A percentile compares a stretch with the other conserved stretches of the same genome.
Conservation (phyloP, 2,797 vertebrate species). For the Diplodus puntazzo region DNA sequence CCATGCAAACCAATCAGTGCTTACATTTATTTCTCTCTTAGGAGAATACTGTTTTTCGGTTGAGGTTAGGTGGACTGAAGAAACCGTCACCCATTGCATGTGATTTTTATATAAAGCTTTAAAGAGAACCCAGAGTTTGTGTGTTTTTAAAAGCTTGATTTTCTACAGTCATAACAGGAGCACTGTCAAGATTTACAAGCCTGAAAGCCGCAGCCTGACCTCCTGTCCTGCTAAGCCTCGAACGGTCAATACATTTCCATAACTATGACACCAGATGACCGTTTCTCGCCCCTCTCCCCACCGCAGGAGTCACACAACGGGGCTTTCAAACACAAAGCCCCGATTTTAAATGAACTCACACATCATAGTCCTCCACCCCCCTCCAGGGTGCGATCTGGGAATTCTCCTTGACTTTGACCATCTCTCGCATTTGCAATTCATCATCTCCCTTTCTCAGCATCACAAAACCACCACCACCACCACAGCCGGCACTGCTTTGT, state of each 20-base stretch:
- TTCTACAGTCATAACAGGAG: conserved; percentile 29
- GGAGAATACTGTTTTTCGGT: conserved; percentile 18
- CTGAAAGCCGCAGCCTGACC: conserved; percentile 60
- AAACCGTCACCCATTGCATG: background rate
- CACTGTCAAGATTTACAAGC: conserved; percentile 56
- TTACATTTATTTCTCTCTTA: conserved; percentile 24
- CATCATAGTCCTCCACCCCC: conserved; percentile 56
- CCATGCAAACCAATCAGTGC: conserved; percentile 39
- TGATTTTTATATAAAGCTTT: conserved; percentile 9
- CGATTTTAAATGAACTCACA: conserved; percentile 77
- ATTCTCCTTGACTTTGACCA: conserved; percentile 83
- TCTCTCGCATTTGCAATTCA: conserved; percentile 84
- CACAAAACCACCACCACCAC: conserved; percentile 66
- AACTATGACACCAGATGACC: conserved; percentile 84
- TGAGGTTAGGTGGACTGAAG: conserved; percentile 4
- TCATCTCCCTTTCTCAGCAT: conserved; percentile 71
- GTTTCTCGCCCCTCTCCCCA: conserved; percentile 63
- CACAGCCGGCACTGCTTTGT: conserved; percentile 71
- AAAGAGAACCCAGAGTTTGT: conserved; percentile 1
- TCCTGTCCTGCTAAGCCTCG: conserved; percentile 69
- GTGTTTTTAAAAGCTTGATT: conserved; percentile 10
- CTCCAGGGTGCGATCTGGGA: conserved; percentile 69
- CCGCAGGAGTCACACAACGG: conserved; percentile 63
- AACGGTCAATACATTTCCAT: conserved; percentile 81
- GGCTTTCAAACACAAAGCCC: conserved; percentile 72